Percentiles rank a stretch among this genome's conserved stretches.
phyloP scores from a whole-genome alignment of 2,888 invertebrate genomes.

The Oscheius onirici region DNA sequence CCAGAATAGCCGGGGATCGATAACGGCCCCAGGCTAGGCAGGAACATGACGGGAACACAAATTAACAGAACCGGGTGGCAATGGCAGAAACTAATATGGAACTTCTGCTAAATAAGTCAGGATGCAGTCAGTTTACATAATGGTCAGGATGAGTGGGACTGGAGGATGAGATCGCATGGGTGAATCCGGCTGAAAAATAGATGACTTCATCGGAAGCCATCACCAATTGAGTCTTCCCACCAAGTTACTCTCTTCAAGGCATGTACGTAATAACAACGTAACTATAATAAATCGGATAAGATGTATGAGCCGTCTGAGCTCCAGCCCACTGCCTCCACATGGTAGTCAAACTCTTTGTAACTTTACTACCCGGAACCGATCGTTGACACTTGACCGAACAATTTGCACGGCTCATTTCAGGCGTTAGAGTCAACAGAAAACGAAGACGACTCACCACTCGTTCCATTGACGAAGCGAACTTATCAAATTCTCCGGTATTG shows the following conservation, averaged over 20 bases:
- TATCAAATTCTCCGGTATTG: conserved; percentile 53
- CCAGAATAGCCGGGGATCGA: conserved; percentile 19
- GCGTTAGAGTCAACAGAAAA: too few relatives aligned
- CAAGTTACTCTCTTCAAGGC: too few relatives aligned
- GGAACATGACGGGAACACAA: background rate
- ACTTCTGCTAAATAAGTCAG: background rate
- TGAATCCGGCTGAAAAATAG: background rate
- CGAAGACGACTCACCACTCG: conserved; percentile 43
- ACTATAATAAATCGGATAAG: too few relatives aligned
- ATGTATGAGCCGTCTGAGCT: too few relatives aligned
- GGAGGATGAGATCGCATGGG: background rate
- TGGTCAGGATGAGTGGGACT: background rate
- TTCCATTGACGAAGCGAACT: conserved; percentile 51
- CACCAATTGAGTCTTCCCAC: too few relatives aligned
- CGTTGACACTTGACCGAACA: too few relatives aligned
- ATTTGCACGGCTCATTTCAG: too few relatives aligned
- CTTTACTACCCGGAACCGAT: too few relatives aligned
- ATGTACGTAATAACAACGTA: too few relatives aligned
- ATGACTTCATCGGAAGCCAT: background rate
- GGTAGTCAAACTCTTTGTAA: too few relatives aligned
- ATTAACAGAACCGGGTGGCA: background rate
- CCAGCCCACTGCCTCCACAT: too few relatives aligned
- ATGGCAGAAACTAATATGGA: background rate
- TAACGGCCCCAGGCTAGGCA: conserved; percentile 1
- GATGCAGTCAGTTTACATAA: background rate